Conservation (phyloP, 1,140 invertebrate genomes). For the Trichonephila inaurata region DNA sequence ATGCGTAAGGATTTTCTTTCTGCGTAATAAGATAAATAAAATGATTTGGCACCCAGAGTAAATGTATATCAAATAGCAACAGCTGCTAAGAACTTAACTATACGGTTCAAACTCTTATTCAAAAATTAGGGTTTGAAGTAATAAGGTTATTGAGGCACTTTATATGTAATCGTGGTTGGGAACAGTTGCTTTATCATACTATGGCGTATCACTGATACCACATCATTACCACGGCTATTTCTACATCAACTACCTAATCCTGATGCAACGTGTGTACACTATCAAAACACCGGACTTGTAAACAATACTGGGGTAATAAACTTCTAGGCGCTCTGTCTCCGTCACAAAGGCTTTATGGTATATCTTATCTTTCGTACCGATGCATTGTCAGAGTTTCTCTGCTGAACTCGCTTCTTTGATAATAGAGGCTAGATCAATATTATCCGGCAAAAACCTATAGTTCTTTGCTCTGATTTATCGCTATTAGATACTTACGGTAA, state of each 20-base stretch:
- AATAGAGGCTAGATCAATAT: slow-evolving; percentile 65
- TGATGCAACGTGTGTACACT: slow-evolving; percentile 32
- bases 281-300: slow-evolving; percentile 58
- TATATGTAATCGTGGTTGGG: not conserved
- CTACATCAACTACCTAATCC: slow-evolving; percentile 12
- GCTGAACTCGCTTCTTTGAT: slow-evolving; percentile 64
- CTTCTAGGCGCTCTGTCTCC: slow-evolving; percentile 40
- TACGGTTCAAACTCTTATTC: no score
- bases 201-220: not conserved
- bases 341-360: slow-evolving; percentile 61
- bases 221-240: slow-evolving; percentile 22
- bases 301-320: slow-evolving; percentile 64
- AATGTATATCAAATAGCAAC: no score
- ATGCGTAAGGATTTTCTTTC: no score
- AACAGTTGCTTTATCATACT: not conserved
- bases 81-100: no score
- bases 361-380: slow-evolving; percentile 59
- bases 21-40: no score
- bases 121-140: not conserved
- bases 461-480: slow-evolving; percentile 72
- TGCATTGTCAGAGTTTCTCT: slow-evolving; percentile 55
- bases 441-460: slow-evolving; percentile 62
- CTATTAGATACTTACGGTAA: slow-evolving; percentile 67
- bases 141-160: not conserved
- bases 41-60: no score